Evolutionary conservation across 2,888 invertebrate species (phyloP).

Genomic region (Limenitis arthemis): DNA sequence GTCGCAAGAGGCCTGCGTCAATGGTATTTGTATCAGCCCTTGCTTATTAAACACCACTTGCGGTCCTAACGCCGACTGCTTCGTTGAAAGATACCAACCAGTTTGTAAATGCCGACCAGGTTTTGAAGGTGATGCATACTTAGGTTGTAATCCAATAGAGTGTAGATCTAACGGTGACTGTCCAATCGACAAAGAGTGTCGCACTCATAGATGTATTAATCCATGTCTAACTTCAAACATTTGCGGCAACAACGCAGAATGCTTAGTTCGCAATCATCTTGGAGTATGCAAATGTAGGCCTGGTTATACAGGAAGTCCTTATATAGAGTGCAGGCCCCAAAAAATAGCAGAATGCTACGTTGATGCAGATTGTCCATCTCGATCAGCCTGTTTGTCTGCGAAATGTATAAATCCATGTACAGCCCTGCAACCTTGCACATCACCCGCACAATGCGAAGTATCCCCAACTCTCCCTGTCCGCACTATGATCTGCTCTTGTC

Average conservation of each 20-base stretch:
- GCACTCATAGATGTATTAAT: slow-evolving; percentile 88
- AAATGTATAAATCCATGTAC: slow-evolving; percentile 89
- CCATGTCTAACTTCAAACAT: slow-evolving; percentile 85
- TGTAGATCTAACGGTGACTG: slow-evolving; percentile 92
- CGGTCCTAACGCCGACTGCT: slow-evolving; percentile 87
- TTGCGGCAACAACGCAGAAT: slow-evolving; percentile 85
- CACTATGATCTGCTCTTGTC: slow-evolving; percentile 92
- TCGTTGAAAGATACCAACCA: slow-evolving; percentile 78
- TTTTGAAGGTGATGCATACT: slow-evolving; percentile 84
- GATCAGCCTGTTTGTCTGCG: slow-evolving; percentile 84
- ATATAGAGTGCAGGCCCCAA: slow-evolving; percentile 83
- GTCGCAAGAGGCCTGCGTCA: slow-evolving; percentile 86
- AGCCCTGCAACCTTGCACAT: slow-evolving; percentile 82
- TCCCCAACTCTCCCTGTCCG: slow-evolving; percentile 86
- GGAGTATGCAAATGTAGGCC: slow-evolving; percentile 88
- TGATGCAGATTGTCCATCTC: slow-evolving; percentile 87
- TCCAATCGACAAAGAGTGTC: slow-evolving; percentile 87
- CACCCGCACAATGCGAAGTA: slow-evolving; percentile 86
- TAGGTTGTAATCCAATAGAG: slow-evolving; percentile 83
- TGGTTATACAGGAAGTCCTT: slow-evolving; percentile 85
- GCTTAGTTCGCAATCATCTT: slow-evolving; percentile 85
- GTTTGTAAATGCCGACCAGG: slow-evolving; percentile 87
- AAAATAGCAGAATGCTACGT: slow-evolving; percentile 82
- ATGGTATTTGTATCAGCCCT: slow-evolving; percentile 89
- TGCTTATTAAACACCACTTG: slow-evolving; percentile 87